Percentiles rank a stretch among this genome's conserved stretches.
These are phyloP conservation scores for Lepeophtheirus nordmannii DNA, from an alignment of 2,888 invertebrate genomes.

Conservation along the genomic window DNA sequence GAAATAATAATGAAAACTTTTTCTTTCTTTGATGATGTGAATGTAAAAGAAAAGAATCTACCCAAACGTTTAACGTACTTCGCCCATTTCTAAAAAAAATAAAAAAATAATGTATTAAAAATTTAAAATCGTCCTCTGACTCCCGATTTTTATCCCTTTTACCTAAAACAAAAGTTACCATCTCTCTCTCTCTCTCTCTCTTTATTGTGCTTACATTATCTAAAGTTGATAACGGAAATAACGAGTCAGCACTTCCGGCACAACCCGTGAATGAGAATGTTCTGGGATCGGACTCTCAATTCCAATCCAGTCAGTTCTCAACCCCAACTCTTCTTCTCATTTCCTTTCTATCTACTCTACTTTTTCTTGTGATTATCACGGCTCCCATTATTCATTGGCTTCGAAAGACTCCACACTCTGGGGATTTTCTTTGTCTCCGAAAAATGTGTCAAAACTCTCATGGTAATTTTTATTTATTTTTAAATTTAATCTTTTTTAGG, in stretches of 20 bases:
- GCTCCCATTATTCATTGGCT: background rate
- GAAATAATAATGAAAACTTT: no score
- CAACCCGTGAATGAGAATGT: conserved; percentile 1
- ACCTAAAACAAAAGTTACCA: no score
- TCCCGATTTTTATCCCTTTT: no score
- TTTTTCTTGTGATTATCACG: background rate
- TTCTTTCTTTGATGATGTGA: no score
- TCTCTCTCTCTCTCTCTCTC: background rate
- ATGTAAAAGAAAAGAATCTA: no score
- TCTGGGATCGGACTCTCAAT: background rate
- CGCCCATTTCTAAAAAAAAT: no score
- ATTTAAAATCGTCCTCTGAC: no score
- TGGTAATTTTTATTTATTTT: background rate
- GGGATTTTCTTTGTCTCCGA: conserved; percentile 3
- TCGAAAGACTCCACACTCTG: background rate
- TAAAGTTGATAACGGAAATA: background rate
- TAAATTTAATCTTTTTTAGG: background rate
- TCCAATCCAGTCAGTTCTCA: background rate
- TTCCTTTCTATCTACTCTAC: conserved; percentile 5
- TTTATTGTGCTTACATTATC: background rate
- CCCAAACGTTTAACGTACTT: no score
- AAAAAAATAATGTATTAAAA: no score
- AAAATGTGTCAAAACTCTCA: background rate
- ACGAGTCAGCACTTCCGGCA: conserved; percentile 4
- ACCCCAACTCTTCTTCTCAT: conserved; percentile 3